phyloP scores from a whole-genome alignment of 2,888 invertebrate genomes.

The Erebia ligea region DNA sequence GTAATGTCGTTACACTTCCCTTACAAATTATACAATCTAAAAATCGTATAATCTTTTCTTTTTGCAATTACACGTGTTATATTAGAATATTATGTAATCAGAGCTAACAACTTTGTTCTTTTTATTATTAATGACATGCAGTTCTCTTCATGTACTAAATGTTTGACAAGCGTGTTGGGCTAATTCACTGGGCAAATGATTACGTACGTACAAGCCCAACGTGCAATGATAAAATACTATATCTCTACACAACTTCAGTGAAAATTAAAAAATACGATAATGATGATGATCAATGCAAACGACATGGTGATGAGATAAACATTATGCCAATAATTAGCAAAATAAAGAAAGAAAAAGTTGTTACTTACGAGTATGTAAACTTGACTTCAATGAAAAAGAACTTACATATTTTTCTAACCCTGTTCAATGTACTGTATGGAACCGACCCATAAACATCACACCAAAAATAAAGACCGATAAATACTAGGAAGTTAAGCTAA shows the following conservation, averaged over 20 bases:
- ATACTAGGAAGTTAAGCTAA: neutral
- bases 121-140: neutral
- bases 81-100: conserved; percentile 9
- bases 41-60: conserved; percentile 60
- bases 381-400: too few relatives aligned
- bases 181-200: neutral
- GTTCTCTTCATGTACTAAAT: neutral
- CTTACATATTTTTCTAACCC: neutral
- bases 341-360: too few relatives aligned
- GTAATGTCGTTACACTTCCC: conserved; percentile 53
- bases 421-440: neutral
- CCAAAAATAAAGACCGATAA: neutral
- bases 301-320: too few relatives aligned
- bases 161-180: neutral
- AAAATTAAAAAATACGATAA: too few relatives aligned
- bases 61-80: conserved; percentile 55
- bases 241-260: too few relatives aligned
- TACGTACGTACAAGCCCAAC: too few relatives aligned
- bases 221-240: too few relatives aligned
- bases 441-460: neutral
- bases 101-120: conserved; percentile 4
- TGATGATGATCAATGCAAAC: too few relatives aligned
- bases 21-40: conserved; percentile 62
- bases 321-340: too few relatives aligned
- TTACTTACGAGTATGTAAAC: too few relatives aligned